Evolutionary conservation across 2,797 vertebrate species (phyloP), one percentile per base, ranked within the genome.

Genomic region (Dipus sagitta): DNA sequence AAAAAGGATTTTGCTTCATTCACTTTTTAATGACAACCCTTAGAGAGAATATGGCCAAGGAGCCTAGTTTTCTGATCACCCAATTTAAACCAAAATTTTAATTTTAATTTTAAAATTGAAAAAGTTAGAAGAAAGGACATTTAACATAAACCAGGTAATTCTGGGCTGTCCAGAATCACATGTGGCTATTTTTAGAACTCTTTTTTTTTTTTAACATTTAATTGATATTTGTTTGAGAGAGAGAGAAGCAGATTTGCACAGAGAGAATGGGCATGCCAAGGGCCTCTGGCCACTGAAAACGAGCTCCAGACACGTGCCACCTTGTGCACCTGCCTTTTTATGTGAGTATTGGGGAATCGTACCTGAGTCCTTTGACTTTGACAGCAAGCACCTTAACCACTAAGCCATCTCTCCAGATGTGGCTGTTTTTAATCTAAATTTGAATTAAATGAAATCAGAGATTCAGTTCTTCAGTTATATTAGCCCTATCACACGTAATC

Each of bases 21-120:
- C 0, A 4, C 74, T 20, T 32, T 30, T 94, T 74, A 47, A 60
- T 91, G 62, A 88, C 65, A 62, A 42, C 32, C 32, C 30, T 85
- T 89, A 92, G 71, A 95, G 64, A 92, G 77, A 86, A 47, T 90
- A 52, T 92, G 47, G 3, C 52, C 68, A 60, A 91, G 47, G 12
- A 79, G 80, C 80, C 18, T 86, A 42, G 30, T 94, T 95, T 94
- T 86, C 58, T 96, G 28, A 80, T 92, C 42, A 80, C 77, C 67
- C 79, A 78, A 58, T 94, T 92, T 90, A 94, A 95, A 88, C 52
- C 20, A 84, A 88, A 52, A 32, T 47, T 32, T 64, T 34, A 86
- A 65, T 20, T 68, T 58, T 14, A 58, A 58, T 58, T 58, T 54
- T 54, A 54, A 54, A 54, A 54, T 54, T 87, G 62, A 52, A 86